Conservation (phyloP, 2,113 vertebrate species). For the Alexandromys fortis region DNA sequence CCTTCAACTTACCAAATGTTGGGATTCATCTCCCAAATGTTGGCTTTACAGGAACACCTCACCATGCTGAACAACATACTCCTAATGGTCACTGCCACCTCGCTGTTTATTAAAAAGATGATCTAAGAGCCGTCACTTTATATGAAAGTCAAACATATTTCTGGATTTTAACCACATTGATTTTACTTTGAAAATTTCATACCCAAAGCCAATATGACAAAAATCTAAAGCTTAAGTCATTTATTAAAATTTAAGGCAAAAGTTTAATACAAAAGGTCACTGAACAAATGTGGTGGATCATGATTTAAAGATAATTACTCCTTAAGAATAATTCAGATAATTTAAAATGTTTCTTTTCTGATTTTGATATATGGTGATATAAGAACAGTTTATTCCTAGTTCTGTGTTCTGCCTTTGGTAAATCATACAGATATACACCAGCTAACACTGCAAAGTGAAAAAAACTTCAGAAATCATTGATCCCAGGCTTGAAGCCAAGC, state of each 20-base stretch:
- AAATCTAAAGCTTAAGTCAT: slow-evolving; percentile 73
- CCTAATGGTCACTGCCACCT: background rate
- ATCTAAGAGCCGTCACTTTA: background rate
- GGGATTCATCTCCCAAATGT: background rate
- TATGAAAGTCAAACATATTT: slow-evolving; percentile 65
- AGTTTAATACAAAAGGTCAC: slow-evolving; percentile 78
- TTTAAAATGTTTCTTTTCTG: slow-evolving; percentile 73
- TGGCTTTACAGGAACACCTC: background rate
- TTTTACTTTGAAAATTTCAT: slow-evolving; percentile 66
- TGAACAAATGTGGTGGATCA: slow-evolving; percentile 72
- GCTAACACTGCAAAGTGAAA: slow-evolving; percentile 30
- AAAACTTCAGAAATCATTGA: slow-evolving; percentile 81
- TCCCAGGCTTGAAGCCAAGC: slow-evolving; percentile 78
- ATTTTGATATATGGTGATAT: slow-evolving; percentile 77
- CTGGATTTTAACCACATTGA: slow-evolving; percentile 22
- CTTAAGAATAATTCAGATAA: slow-evolving; percentile 73
- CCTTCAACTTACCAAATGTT: background rate
- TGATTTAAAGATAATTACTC: slow-evolving; percentile 78
- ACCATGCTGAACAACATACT: background rate
- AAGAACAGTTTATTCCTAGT: slow-evolving; percentile 81
- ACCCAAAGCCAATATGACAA: slow-evolving; percentile 67
- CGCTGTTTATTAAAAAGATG: background rate
- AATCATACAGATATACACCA: slow-evolving; percentile 72
- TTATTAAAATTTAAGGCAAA: slow-evolving; percentile 79
- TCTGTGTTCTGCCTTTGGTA: slow-evolving; percentile 78